phyloP scores from a whole-genome alignment of 1,140 invertebrate species.

The roundworm (Caenorhabditis elegans) region WBcel235 BX284603.4:11237501-11238000 shows the following conservation, averaged over 20 bases:
- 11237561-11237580: conserved; percentile 93
- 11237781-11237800: too few relatives aligned
- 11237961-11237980: conserved; percentile 98
- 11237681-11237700: conserved; percentile 64
- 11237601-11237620: conserved; percentile 30
- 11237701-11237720: conserved; percentile 60
- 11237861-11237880: conserved; percentile 85
- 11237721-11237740: conserved; percentile 50
- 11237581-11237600: conserved; percentile 72
- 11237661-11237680: conserved; percentile 64
- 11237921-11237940: conserved; percentile 90
- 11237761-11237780: neutral
- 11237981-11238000: conserved; percentile 97
- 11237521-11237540: conserved; percentile 68
- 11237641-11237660: conserved; percentile 66
- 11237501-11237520: conserved; percentile 70
- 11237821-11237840: conserved; percentile 74
- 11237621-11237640: conserved; percentile 63
- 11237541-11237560: conserved; percentile 96
- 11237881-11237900: conserved; percentile 90
- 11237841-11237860: conserved; percentile 83
- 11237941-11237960: conserved; percentile 96
- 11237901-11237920: conserved; percentile 75
- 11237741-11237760: conserved; percentile 64
- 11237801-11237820: conserved; percentile 55